Conservation (phyloP, 2,113 vertebrate species). For the Mugil cephalus region DNA sequence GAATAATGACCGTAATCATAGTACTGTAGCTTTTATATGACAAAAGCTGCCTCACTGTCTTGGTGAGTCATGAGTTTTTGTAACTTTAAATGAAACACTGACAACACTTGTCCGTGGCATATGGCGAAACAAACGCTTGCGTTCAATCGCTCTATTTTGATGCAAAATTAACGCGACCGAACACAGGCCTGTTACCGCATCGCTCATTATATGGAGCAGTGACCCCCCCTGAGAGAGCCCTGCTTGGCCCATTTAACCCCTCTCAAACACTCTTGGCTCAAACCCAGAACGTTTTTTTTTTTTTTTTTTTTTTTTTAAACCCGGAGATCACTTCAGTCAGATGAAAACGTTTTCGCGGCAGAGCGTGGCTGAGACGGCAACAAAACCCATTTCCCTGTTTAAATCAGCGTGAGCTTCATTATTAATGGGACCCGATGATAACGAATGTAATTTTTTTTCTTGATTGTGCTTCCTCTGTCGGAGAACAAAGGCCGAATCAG, state of each 20-base stretch:
- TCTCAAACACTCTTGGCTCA: neutral
- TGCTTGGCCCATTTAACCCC: neutral
- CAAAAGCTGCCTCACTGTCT: too few relatives aligned
- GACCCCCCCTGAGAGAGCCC: neutral
- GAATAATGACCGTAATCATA: neutral
- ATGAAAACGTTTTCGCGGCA: slow-evolving; percentile 25
- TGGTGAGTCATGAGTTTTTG: too few relatives aligned
- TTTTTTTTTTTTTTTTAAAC: too few relatives aligned
- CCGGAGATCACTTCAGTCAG: neutral
- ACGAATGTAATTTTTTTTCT: slow-evolving; percentile 36
- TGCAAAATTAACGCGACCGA: too few relatives aligned
- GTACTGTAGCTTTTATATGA: neutral
- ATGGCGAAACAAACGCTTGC: too few relatives aligned
- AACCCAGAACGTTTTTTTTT: neutral
- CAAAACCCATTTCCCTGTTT: slow-evolving; percentile 40
- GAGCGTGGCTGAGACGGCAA: slow-evolving; percentile 3
- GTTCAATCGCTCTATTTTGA: too few relatives aligned
- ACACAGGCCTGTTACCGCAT: too few relatives aligned
- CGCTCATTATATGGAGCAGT: too few relatives aligned
- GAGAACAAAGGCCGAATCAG: slow-evolving; percentile 54
- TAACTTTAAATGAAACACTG: too few relatives aligned
- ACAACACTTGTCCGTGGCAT: too few relatives aligned
- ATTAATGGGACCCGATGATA: slow-evolving; percentile 49
- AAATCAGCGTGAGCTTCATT: slow-evolving; percentile 37
- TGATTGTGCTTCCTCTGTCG: slow-evolving; percentile 32